Evolutionary conservation across 2,113 vertebrate species (phyloP), one percentile per base, ranked within the genome.

Genomic region (Malurus melanocephalus): DNA sequence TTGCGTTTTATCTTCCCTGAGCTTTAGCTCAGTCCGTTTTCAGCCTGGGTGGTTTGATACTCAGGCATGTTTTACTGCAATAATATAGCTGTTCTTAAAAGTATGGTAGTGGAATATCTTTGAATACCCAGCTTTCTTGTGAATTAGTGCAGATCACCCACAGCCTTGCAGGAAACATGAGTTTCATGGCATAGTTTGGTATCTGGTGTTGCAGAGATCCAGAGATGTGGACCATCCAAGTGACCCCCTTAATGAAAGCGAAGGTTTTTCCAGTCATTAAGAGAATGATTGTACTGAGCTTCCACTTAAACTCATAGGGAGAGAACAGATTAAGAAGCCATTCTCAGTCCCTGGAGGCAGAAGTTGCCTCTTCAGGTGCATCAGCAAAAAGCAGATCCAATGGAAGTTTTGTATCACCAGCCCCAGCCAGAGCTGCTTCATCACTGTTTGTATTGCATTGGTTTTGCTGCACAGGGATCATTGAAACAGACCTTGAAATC

Each of bases 401-500:
- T 56, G 28, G 28, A 83, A 51, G 51, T 69, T 96, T 83, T 79
- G 24, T 53, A 27, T 46, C 59, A n/a, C 51, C 75, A 67, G 21
- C 69, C 48, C 76, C 81, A 72, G 49, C 30, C 32, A 66, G 55
- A 59, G 38, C 43, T 8, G 16, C 68, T 80, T 52, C 69, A 56
- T 66, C 40, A 40, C 48, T 51, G 16, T 53, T 81, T 74, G 57
- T 52, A 30, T 71, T 76, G 49, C 3, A 1, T 52, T 78, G 62
- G 51, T 84, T 85, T 87, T 38, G 22, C 84, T 80, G 57, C 43
- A 24, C 61, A 52, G 56, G 35, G 33, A 51, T 91, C 66, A 61
- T 46, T 84, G 84, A 90, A 87, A 90, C 75, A 87, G 83, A 88
- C 81, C 75, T 92, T 93, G 81, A 88, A 94, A 94, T 90, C 61